These are phyloP conservation scores for Campopleginae sp. DNA, from an alignment of 2,888 invertebrate genomes.

Conservation along the genomic window DNA sequence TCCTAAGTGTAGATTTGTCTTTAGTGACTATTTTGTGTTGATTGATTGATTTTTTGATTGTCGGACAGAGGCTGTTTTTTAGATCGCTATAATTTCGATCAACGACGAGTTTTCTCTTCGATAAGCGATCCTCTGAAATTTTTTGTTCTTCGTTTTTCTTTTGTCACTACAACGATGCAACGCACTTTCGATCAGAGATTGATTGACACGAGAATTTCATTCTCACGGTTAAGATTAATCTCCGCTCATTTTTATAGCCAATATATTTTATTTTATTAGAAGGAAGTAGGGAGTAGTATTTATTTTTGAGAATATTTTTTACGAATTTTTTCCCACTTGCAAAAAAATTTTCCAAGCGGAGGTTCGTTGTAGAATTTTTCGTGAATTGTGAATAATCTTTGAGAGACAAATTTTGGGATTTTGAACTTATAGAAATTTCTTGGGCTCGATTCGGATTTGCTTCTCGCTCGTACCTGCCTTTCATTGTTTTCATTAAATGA, in stretches of 20 bases:
- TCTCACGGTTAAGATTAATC: not conserved
- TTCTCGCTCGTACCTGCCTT: not conserved
- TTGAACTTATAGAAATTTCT: not conserved
- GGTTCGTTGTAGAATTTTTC: not conserved
- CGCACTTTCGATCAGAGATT: constrained; percentile 6
- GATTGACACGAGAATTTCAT: not conserved
- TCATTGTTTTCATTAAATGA: not conserved
- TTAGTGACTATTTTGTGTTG: not conserved
- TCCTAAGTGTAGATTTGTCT: not conserved
- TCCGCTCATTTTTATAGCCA: not conserved
- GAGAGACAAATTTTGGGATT: not conserved
- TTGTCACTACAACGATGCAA: constrained; percentile 53
- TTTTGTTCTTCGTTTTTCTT: constrained; percentile 13
- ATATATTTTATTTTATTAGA: not conserved
- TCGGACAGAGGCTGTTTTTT: not conserved
- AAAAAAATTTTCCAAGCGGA: no score
- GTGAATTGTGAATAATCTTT: not conserved
- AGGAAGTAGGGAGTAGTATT: no score
- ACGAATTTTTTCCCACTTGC: no score
- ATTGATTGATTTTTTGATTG: not conserved
- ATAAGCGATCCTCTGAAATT: not conserved
- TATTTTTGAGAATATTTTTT: no score
- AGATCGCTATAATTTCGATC: not conserved
- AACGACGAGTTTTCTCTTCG: not conserved
- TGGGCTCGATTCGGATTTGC: not conserved